Base-by-base conservation (phyloP, 2,797 vertebrate genomes). In the Oryzias sinensis region DNA sequence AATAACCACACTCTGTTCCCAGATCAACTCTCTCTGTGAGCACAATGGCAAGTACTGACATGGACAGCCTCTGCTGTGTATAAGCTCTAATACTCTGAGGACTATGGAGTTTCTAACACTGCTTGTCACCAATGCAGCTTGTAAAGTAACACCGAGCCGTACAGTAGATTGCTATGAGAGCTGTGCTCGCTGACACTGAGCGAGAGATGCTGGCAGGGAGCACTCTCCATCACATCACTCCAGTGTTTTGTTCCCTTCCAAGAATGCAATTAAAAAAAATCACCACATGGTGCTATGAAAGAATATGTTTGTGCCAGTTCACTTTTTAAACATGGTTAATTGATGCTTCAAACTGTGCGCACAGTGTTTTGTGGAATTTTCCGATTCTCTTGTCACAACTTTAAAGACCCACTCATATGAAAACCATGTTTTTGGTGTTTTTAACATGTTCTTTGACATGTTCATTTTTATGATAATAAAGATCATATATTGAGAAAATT, bases 281-380 rank as follows among this genome's bases (percentile, higher is more conserved):
- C 65, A 80, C 69, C 84, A 91, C 90, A 89, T 90, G 87, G 88
- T 84, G 59, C 70, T 61, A 82, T 89, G 82, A 87, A 87, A 86
- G 65, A 82, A 62, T 62, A 49, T 68, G 47, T 67, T 77, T 51
- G 65, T 72, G 77, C 73, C 79, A 77, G 65, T 33, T 52, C 48
- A 52, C 62, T 67, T 81, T 82, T 69, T 72, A 59, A 72, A 53
- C 53, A 47, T 52, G 59, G 59, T 81, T 61, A 70, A 68, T 60
- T 65, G 56, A 79, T 55, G 56, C 49, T 24, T 44, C 51, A 56
- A 43, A 44, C 13, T 41, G 22, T 48, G 11, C 42, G 16, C 46
- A 41, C 7, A 47, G 22, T 18, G n/a, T 14, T 33, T 51, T 27
- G 27, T 60, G 15, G 65, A 68, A 43, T 33, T 14, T 44, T 6